Base-by-base conservation (phyloP, 2,888 invertebrate species). In the Hydropsyche betteni region DNA sequence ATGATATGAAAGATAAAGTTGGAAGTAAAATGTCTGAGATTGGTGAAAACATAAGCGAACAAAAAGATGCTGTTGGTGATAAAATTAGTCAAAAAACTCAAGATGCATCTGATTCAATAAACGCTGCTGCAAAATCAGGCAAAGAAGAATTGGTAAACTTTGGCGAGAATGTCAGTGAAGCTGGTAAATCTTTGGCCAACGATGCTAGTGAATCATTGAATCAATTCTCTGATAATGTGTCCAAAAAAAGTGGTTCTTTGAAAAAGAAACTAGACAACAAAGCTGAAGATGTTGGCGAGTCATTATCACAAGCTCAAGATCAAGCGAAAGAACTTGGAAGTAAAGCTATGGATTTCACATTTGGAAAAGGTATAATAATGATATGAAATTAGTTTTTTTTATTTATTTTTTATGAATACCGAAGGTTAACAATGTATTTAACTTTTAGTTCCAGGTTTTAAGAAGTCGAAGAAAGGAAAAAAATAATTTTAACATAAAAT, bases 391-490 rank as follows among this genome's bases (percentile, higher is more conserved):
- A 1, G 12, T 12, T 51, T 55, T 55, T 4, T 55, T 12, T 55
- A 7, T 1, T 55, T 7, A 3, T 55, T n/a, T 55, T 14, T n/a
- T 7, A 55, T 55, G 4, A 3, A 4, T 55, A 14, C 4, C 14
- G 1, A n/a, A 55, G 2, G 7, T 14, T 7, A 1, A 55, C 6
- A 7, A 55, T 4, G 14, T 55, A 12, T 24, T 69, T 6, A 51
- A 69, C 68, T 75, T 58, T 64, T 75, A 79, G 79, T 77, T 55
- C 68, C 77, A 44, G 79, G 79, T n/a, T 77, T 79, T 52, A 77
- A 77, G 70, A 79, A 78, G 55, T 75, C 76, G n/a, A 75, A 75
- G 10, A 76, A 76, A 80, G 87, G 87, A 75, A 87, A 87, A 86
- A 87, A 79, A 79, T 78, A 51, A 70, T 50, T 16, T 24, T 16